Evolutionary conservation across 2,888 invertebrate genomes (phyloP), one percentile per base, ranked within the genome.

Genomic region (Plusia festucae): DNA sequence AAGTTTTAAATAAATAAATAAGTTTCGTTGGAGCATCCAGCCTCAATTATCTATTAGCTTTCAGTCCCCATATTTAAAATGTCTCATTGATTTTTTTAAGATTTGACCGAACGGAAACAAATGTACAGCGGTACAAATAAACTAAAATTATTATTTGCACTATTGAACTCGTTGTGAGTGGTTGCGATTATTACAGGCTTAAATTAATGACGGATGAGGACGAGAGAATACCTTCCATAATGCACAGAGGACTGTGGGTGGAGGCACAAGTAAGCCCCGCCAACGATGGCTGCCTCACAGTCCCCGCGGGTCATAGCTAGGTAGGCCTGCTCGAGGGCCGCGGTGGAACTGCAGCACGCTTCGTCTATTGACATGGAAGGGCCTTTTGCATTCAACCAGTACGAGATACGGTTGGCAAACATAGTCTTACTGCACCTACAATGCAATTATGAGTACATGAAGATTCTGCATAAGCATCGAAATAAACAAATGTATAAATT

Each of bases 201-300:
- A 30, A 30, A 30, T 30, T 9, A 30, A 30, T 30, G 9, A 30
- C n/a, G n/a, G n/a, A 30, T 9, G 2, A 30, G 30, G 9, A 9
- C 0, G 30, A 30, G 0, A 30, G 9, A 49, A n/a, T 73, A 91
- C 92, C 91, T 89, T 68, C 83, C 82, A 60, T 83, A 88, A 62
- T 91, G 90, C 0, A 92, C 70, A 2, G 86, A 82, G 0, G 86
- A 83, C 53, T 91, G 90, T 0, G 97, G 96, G 70, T 96, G 96
- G 40, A 96, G 83, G 61, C 95, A 95, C n/a, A 97, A 79, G 76
- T 95, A 95, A 16, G 93, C 88, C 1, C 96, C 96, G 1, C 95
- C 96, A 7, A 97, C 96, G 34, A 97, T 91, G n/a, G 97, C 97
- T 0, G 90, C 88, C 9, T 91, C 93, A 55, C 92, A 91, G 11